Conservation (phyloP, 2,797 vertebrate genomes). For the Ciconia nigra region DNA sequence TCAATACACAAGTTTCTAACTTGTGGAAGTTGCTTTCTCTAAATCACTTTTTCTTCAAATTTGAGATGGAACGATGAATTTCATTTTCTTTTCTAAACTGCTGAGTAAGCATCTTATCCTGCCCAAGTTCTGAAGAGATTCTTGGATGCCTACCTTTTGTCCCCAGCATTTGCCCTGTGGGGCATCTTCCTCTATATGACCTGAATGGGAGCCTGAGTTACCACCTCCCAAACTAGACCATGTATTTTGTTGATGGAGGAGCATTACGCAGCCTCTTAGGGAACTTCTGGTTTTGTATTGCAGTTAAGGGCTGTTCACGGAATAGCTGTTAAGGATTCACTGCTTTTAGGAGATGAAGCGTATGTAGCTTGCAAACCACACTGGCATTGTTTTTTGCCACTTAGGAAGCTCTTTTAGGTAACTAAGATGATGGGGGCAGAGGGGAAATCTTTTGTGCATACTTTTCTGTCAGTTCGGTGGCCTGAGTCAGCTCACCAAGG, state of each 20-base stretch:
- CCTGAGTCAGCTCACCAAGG: not conserved
- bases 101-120: not conserved
- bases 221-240: not conserved
- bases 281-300: not conserved
- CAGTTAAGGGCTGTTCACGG: too few relatives aligned
- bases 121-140: not conserved
- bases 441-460: not conserved
- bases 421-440: not conserved
- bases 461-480: not conserved
- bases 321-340: not conserved
- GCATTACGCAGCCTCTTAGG: not conserved
- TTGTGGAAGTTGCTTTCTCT: not conserved
- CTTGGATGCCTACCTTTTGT: not conserved
- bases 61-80: rapidly evolving
- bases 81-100: not conserved
- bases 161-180: not conserved
- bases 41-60: not conserved
- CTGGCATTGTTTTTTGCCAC: not conserved
- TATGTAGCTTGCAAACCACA: not conserved
- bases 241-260: not conserved
- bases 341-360: not conserved
- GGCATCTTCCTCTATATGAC: not conserved
- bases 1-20: not conserved
- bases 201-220: not conserved
- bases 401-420: not conserved